Base-by-base conservation (phyloP, 37 sponge, comb jelly and placozoan species). In the Chondrilla cf. caribensis region DNA sequence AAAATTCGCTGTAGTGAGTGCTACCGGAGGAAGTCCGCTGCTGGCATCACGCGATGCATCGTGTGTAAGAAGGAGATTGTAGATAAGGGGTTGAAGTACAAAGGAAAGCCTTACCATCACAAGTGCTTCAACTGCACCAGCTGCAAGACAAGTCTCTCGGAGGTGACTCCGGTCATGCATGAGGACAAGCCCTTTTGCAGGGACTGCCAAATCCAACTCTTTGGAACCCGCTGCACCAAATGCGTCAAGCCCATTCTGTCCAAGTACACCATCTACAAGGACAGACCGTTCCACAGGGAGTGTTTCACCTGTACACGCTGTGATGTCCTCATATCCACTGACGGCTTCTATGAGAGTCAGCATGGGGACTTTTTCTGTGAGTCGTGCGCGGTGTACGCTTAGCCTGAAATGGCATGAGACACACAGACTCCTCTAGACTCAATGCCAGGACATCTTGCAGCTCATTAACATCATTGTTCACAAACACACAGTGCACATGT, bases 281-380 rank as follows among this genome's bases (percentile, higher is more conserved):
- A 22, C 18, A 41, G 24, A 2, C 76, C 76, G 1, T 73, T 73
- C 44, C 76, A 73, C 11, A 19, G 44, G 1, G 76, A 73, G 21
- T 73, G 76, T 43, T 73, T 73, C 44, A 42, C 36, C 22, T 73
- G 76, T 14, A 73, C 44, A 0, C 76, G 76, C 42, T 73, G 76
- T 43, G 6, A 37, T 37, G 5, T 24, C 38, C 76, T 24, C n/a
- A 73, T 73, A n/a, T 43, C 44, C 7, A 40, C 24, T 6, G 44
- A 73, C 44, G 17, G 25, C 44, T 73, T 73, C 44, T 73, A 73
- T 22, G 76, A 73, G 41, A 73, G 76, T 9, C 76, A 73, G 15
- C 76, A 73, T 9, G 76, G 76, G n/a, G 76, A 73, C 44, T 40
- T 73, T 6, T 73, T 73, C 41, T 73, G 76, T 39, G 76, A 73